Percentiles rank a stretch among this genome's conserved stretches.
Conservation (phyloP, 2,797 vertebrate species). For the Avahi laniger region DNA sequence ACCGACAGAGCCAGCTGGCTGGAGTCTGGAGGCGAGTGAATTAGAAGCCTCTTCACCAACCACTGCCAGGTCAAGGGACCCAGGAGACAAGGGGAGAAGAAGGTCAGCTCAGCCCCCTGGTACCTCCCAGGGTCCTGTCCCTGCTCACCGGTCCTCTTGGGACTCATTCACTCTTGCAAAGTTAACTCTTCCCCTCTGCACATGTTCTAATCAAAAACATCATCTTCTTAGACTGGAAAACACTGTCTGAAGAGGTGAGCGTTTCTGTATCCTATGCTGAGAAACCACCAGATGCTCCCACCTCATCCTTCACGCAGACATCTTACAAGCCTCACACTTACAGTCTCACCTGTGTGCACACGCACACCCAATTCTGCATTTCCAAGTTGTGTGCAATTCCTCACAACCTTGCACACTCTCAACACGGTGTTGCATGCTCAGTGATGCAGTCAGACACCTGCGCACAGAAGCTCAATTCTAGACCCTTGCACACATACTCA, state of each 20-base stretch:
- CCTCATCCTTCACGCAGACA: not conserved
- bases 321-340: not conserved
- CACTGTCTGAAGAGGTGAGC: accelerated
- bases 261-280: not conserved
- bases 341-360: not conserved
- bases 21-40: not conserved
- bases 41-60: not conserved
- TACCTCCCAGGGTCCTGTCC: not conserved
- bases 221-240: not conserved
- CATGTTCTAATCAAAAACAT: not conserved
- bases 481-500: not conserved
- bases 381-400: not conserved
- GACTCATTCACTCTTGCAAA: not conserved
- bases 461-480: not conserved
- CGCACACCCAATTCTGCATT: accelerated
- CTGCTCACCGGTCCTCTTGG: not conserved
- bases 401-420: not conserved
- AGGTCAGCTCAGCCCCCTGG: not conserved
- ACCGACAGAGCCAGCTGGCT: not conserved
- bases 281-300: not conserved
- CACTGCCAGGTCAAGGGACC: not conserved
- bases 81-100: not conserved
- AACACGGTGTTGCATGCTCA: not conserved
- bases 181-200: not conserved
- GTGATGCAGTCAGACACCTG: not conserved